Percentiles rank a stretch among this genome's conserved stretches.
phyloP scores from a whole-genome alignment of 2,888 invertebrate species.

The Listrodromus nycthemerus region DNA sequence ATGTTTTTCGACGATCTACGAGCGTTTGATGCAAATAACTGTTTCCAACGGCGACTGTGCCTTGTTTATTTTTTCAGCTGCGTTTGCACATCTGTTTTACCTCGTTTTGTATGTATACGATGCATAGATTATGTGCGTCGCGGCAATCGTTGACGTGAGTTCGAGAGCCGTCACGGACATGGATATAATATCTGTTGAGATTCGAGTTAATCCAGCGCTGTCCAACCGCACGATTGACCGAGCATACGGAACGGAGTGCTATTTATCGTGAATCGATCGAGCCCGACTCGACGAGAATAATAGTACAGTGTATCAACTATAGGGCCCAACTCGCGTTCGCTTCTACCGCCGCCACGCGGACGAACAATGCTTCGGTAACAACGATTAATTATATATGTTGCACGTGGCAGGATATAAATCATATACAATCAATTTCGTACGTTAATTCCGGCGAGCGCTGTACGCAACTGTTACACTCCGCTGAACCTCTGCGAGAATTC shows the following conservation, averaged over 20 bases:
- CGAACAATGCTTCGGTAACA: constrained; percentile 78
- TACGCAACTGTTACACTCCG: constrained; percentile 50
- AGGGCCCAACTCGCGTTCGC: constrained; percentile 26
- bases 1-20: constrained; percentile 22
- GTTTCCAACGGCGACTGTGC: background rate
- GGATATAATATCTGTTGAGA: constrained; percentile 61
- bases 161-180: constrained; percentile 40
- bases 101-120: background rate
- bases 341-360: constrained; percentile 47
- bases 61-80: constrained; percentile 47
- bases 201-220: constrained; percentile 75
- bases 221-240: constrained; percentile 75
- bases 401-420: constrained; percentile 80
- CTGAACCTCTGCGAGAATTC: background rate
- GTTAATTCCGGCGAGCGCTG: constrained; percentile 49
- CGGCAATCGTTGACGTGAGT: constrained; percentile 54
- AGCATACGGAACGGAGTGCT: constrained; percentile 71
- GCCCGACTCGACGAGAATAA: constrained; percentile 27
- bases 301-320: constrained; percentile 31
- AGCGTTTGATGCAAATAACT: constrained; percentile 35
- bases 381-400: constrained; percentile 81
- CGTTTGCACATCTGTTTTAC: background rate
- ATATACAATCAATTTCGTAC: constrained; percentile 78
- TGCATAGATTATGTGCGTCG: constrained; percentile 18
- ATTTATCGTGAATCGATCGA: constrained; percentile 81